Evolutionary conservation across 2,113 vertebrate species (phyloP), one percentile per base, ranked within the genome.

Genomic region (Psammodynastes pulverulentus): DNA sequence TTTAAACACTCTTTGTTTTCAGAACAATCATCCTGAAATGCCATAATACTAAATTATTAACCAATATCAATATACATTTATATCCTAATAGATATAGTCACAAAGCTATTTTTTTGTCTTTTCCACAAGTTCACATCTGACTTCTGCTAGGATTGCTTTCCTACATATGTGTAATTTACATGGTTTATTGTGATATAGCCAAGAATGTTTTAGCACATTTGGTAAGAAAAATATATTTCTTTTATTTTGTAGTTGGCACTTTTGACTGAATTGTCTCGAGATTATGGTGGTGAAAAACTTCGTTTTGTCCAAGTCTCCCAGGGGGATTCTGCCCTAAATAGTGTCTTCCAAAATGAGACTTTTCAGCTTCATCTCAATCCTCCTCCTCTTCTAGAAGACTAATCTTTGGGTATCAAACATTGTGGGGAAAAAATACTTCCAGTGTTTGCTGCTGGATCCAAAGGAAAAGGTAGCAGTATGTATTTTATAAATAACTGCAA

Each of bases 361-460:
- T 99, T 99, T 96, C 98, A 98, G 94, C 98, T 99, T 0, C 98
- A 98, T 29, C 98, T 99, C 58, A 95, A 97, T 0, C 99, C 99
- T 0, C 99, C 99, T 0, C 99, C 99, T 0, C 91, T 98, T 94
- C 89, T 98, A 0, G 98, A 99, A 48, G 99, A 99, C 84, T 99
- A 85, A 49, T 0, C 1, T n/a, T 1, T 46, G 19, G 29, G n/a
- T 29, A 53, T 53, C 15, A 54, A 93, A 24, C 23, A 86, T 15
- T 34, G 24, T 53, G 79, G 34, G 49, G 39, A 34, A 49, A 21
- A 72, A 67, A 54, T 62, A 49, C 29, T 43, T 85, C 43, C 7
- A 5, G 24, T 29, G 15, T 88, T 8, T 39, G 34, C 39, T 62
- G 39, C 7, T 89, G 72, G 53, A 54, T 86, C 19, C 26, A 85